Percentiles rank a stretch among this genome's conserved stretches.
Evolutionary conservation across 2,888 invertebrate species (phyloP).

Genomic region (Panopea generosa): DNA sequence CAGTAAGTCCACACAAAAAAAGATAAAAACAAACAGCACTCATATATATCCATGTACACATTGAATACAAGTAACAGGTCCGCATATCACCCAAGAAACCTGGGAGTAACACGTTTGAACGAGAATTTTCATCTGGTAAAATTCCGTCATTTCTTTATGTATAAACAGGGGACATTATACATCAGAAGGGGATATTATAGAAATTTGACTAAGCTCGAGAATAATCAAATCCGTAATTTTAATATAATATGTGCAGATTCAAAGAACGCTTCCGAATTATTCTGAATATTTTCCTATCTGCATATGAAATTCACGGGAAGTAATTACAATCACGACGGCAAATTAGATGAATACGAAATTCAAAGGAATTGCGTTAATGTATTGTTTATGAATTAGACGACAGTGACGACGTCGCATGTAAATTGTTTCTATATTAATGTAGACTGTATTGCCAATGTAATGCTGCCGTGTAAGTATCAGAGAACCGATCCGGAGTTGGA

Average conservation of each 20-base stretch:
- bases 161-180: conserved; percentile 54
- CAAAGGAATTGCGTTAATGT: conserved; percentile 41
- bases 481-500: no score
- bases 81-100: no score
- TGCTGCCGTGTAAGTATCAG: no score
- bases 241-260: conserved; percentile 63
- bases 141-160: conserved; percentile 49
- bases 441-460: no score
- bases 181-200: conserved; percentile 55
- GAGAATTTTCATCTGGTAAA: conserved; percentile 8
- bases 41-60: no score
- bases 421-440: no score
- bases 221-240: conserved; percentile 60
- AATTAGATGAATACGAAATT: conserved; percentile 64
- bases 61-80: no score
- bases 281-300: conserved; percentile 56
- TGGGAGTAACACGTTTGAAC: not conserved
- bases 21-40: no score
- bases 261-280: conserved; percentile 42
- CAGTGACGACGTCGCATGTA: not conserved
- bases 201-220: conserved; percentile 55
- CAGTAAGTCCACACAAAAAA: no score
- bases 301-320: conserved; percentile 55
- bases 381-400: conserved; percentile 53
- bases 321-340: conserved; percentile 55